Evolutionary conservation across 1,140 invertebrate species (phyloP), one percentile per base, ranked within the genome.

Genomic region (Lepidurus arcticus): DNA sequence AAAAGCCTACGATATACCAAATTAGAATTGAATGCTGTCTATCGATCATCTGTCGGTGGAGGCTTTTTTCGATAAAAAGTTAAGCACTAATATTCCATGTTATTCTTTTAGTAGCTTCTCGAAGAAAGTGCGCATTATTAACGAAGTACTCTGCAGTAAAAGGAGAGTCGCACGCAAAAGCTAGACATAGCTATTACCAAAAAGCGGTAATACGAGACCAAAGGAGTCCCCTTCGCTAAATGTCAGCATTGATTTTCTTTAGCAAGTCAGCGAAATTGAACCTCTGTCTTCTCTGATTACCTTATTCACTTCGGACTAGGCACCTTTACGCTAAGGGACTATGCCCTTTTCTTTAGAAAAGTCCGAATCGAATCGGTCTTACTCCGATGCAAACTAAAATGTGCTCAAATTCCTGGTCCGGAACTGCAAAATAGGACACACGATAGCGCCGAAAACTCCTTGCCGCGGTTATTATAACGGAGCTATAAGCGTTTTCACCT

Each of bases 171-270:
- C 53, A 65, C 53, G n/a, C 1, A 65, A 65, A 21, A 9, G 53
- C 53, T 16, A 65, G 53, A 65, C 53, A 65, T 21, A 21, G 53
- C 53, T n/a, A 21, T n/a, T 13, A 7, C 53, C 53, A 21, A 65
- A 65, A 21, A 65, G 21, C n/a, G n/a, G 53, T 65, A 65, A 65
- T 16, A 65, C 6, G 53, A 65, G 53, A 65, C 53, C 53, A 21
- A n/a, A 16, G 21, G 53, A 21, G 21, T 13, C 21, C 53, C 53
- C 16, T 21, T 65, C 21, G 53, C 53, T 65, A 65, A 65, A 65
- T 65, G 53, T 65, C 53, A 65, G 53, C 53, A 65, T 65, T 65
- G 53, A 65, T 65, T 65, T 65, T 65, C 53, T 65, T 65, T 21
- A 65, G 53, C 53, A 65, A 65, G 53, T 65, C 53, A 65, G 53